These are phyloP conservation scores for Chionomys nivalis DNA, from an alignment of 2,113 vertebrate genomes.

Conservation along the genomic window DNA sequence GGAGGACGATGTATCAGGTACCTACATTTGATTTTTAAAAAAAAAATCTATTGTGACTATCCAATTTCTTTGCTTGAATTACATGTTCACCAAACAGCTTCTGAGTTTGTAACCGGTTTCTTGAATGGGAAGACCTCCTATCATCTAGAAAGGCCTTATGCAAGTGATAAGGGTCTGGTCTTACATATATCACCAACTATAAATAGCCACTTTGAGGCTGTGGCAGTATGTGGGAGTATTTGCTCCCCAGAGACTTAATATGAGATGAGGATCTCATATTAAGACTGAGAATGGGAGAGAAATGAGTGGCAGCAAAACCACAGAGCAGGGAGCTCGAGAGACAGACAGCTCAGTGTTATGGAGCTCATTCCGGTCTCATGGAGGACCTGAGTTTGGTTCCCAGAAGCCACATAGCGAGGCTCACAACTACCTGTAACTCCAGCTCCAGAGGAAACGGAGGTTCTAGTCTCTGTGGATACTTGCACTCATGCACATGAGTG, in stretches of 20 bases:
- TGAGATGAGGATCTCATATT: too few relatives aligned
- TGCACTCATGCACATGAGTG: background rate
- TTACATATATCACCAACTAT: conserved; percentile 28
- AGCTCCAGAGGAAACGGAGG: background rate
- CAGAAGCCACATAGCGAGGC: background rate
- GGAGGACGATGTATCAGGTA: conserved; percentile 44
- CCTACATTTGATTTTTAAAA: background rate
- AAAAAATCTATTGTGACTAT: background rate
- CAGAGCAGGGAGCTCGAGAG: background rate
- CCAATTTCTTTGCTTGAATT: conserved; percentile 23
- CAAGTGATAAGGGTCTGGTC: background rate
- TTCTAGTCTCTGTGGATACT: background rate
- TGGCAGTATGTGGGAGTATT: background rate
- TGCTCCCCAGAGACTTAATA: conserved; percentile 19
- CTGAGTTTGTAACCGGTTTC: conserved; percentile 37
- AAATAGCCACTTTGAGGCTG: conserved; percentile 31
- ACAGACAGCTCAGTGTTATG: background rate
- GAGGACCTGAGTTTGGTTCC: background rate
- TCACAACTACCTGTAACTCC: background rate
- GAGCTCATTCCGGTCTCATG: background rate
- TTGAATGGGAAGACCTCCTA: background rate
- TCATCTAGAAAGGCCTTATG: background rate
- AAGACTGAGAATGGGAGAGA: conserved; percentile 41
- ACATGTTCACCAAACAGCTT: background rate
- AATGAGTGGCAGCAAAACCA: background rate